Base-by-base conservation (phyloP, 1,140 invertebrate species). In the Archegozetes longisetosus region DNA sequence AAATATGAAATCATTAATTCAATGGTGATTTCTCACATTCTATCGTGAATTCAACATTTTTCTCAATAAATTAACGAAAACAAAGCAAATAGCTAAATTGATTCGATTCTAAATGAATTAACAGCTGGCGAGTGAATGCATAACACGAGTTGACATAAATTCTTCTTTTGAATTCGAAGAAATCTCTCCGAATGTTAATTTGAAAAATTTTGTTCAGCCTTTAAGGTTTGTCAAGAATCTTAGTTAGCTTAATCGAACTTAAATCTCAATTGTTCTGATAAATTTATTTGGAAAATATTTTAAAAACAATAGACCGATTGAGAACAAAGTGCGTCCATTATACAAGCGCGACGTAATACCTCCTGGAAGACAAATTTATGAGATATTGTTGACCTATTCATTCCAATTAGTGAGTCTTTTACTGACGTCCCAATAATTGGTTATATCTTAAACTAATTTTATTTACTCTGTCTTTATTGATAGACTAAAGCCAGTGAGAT, bases 291-390 rank as follows among this genome's bases (percentile, higher is more conserved):
- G n/a, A n/a, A n/a, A n/a, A n/a, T n/a, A n/a, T n/a, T n/a, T n/a
- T n/a, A n/a, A n/a, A n/a, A 40, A 58, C 50, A 63, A 48, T 71
- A 86, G 86, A 70, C 88, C 89, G 1, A 75, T 71, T 25, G 88
- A 93, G 62, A 74, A 79, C 14, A 89, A 88, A 73, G 77, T 94
- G 22, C 70, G 75, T 46, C 82, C 86, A 20, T 70, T 95, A 55
- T 40, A 9, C 6, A 56, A 71, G 0, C 78, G 92, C 53, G 92
- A 98, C 73, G 72, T 86, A 1, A 84, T 96, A 52, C 88, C 88
- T 49, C 83, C 84, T 2, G 79, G 80, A 9, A 73, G 88, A 56
- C 88, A 90, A 73, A 88, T 95, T 60, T 95, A 93, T 73, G 86
- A 92, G 70, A 74, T 93, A 40, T 74, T 87, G 58, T 76, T 95